Evolutionary conservation across 2,888 invertebrate genomes (phyloP), one percentile per base, ranked within the genome.

Genomic region (Argyra leucocephala): DNA sequence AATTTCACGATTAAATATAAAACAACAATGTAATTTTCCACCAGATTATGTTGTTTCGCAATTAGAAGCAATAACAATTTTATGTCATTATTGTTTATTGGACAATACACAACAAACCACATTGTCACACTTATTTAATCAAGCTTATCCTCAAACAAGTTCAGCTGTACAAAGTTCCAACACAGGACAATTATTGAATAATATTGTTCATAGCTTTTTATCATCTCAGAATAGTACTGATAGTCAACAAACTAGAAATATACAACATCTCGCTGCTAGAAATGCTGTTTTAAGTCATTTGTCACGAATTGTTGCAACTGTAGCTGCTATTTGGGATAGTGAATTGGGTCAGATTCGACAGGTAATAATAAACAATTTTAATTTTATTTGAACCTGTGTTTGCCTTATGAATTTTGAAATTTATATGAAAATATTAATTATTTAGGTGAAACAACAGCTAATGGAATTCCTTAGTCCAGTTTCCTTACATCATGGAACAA

Each of bases 401-500:
- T n/a, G n/a, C n/a, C n/a, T n/a, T n/a, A 31, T 31, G 9, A 31
- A 7, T 31, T 1, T 4, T 31, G 3, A 31, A 31, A 31, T 31
- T 31, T 6, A 31, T 31, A 1, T 31, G 7, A 1, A 10, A 31
- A 31, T 12, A 10, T 31, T 7, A 31, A 31, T 48, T 18, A 48
- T 18, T 18, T 48, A 48, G 48, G 87, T 92, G 15, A 87, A 89
- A 68, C 88, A 90, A 71, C 88, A 90, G 71, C 81, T 94, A 62
- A 79, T 93, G 71, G 91, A 91, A 75, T 87, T 93, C 70, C 78
- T 94, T 5, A 91, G 91, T 72, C 93, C 93, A 0, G 86, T 94
- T 63, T 89, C 91, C 9, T 84, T 90, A 65, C 89, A 91, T 74
- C 91, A 93, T 76, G 88, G 91, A 15, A 83, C 86, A 21, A 88